Conservation (phyloP, 2,797 vertebrate genomes). For the Pseudochirops corinnae region DNA sequence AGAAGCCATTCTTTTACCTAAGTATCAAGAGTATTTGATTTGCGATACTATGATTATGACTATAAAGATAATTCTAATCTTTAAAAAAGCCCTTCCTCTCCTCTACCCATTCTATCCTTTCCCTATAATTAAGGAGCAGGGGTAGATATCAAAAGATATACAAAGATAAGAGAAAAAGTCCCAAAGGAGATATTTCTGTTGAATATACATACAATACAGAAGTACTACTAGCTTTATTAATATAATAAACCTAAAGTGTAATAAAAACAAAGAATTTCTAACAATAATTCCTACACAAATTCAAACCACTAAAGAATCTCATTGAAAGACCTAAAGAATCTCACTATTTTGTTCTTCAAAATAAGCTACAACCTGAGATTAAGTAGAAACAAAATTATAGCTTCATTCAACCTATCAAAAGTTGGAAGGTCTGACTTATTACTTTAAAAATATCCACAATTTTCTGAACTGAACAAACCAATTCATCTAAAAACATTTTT, state of each 20-base stretch:
- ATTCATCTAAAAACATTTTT: conserved; percentile 32
- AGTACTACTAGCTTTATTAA: not conserved
- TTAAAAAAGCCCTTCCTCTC: not conserved
- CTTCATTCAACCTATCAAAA: conserved; percentile 55
- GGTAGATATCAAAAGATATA: not conserved
- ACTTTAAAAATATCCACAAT: conserved; percentile 33
- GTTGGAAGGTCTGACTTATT: conserved; percentile 46
- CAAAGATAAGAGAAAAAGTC: not conserved
- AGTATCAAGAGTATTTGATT: not conserved
- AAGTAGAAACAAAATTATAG: conserved; percentile 46
- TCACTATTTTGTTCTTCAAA: conserved; percentile 52
- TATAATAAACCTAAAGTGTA: conserved; percentile 1
- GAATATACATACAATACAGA: not conserved
- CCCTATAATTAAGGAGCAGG: not conserved
- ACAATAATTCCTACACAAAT: conserved; percentile 21
- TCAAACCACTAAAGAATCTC: conserved; percentile 60
- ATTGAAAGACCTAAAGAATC: conserved; percentile 57
- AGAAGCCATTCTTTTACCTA: not conserved
- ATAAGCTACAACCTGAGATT: conserved; percentile 47
- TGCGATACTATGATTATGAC: not conserved
- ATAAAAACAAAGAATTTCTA: conserved; percentile 16
- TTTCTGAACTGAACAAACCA: conserved; percentile 61
- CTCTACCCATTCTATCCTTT: not conserved
- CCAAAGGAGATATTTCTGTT: not conserved
- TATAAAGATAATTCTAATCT: not conserved